Percentiles rank a stretch among this genome's conserved stretches.
These are phyloP conservation scores for Bicyclus anynana DNA, from an alignment of 1,140 invertebrate species.

Conservation along the genomic window DNA sequence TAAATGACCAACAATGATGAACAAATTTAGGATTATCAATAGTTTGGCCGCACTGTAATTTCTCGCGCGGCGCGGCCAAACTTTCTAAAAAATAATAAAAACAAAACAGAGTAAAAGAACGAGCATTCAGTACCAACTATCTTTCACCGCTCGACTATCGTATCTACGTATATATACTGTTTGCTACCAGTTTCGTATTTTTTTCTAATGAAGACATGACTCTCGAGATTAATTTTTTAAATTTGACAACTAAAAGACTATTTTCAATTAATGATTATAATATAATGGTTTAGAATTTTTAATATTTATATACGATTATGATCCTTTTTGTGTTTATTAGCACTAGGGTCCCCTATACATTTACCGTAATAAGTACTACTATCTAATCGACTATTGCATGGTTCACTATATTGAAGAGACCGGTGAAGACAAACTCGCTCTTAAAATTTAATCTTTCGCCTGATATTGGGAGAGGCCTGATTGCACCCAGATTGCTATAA, in stretches of 20 bases:
- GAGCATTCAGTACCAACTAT: conserved; percentile 64
- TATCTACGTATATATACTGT: conserved; percentile 52
- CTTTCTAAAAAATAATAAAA: conserved; percentile 74
- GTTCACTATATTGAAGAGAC: conserved; percentile 24
- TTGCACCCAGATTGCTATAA: conserved; percentile 70
- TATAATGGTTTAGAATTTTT: too few relatives aligned
- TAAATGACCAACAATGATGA: conserved; percentile 60
- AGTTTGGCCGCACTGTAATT: conserved; percentile 61
- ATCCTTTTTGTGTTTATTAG: too few relatives aligned
- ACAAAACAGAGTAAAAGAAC: conserved; percentile 68
- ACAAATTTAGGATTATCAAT: conserved; percentile 58
- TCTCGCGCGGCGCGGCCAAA: conserved; percentile 66
- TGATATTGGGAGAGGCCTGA: conserved; percentile 57
- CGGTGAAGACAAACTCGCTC: conserved; percentile 57
- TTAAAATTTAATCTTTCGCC: conserved; percentile 62
- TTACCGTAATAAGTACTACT: conserved; percentile 1
- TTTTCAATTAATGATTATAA: too few relatives aligned
- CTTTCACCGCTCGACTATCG: conserved; percentile 71
- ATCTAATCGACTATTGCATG: conserved; percentile 16
- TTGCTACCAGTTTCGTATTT: conserved; percentile 38
- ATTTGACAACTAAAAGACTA: too few relatives aligned
- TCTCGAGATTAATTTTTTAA: conserved; percentile 18
- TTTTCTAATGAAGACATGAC: conserved; percentile 40
- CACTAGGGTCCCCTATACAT: too few relatives aligned
- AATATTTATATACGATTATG: too few relatives aligned